phyloP scores from a whole-genome alignment of 2,113 vertebrate species.

The Neoarius graeffei region DNA sequence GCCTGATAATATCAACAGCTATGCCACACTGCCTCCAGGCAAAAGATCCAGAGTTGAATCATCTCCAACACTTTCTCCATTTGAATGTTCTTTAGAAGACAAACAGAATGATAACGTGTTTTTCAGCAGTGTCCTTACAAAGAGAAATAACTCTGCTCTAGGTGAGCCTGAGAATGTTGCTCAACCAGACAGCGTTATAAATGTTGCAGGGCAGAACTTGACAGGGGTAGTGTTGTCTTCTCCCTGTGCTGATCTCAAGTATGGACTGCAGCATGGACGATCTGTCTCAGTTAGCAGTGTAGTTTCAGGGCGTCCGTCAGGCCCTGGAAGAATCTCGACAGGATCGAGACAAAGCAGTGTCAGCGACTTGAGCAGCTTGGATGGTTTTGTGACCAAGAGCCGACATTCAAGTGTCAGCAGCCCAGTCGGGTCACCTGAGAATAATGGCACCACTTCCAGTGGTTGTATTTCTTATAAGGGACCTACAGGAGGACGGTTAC shows the following conservation, averaged over 20 bases:
- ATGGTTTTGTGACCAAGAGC: conserved; percentile 12
- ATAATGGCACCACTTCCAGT: neutral
- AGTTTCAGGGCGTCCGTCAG: conserved; percentile 68
- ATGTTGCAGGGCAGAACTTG: conserved; percentile 43
- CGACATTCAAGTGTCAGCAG: conserved; percentile 22
- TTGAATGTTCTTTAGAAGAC: conserved; percentile 60
- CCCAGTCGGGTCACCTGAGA: neutral
- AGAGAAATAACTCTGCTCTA: conserved; percentile 54
- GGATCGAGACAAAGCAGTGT: conserved; percentile 65
- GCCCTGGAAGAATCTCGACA: conserved; percentile 72
- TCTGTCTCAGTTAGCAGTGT: conserved; percentile 73
- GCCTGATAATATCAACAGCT: conserved; percentile 27
- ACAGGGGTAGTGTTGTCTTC: conserved; percentile 48
- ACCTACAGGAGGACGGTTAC: neutral
- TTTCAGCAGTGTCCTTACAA: conserved; percentile 61
- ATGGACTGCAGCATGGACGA: conserved; percentile 68
- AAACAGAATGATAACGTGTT: conserved; percentile 67
- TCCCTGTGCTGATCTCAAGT: conserved; percentile 72
- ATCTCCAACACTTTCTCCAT: conserved; percentile 63
- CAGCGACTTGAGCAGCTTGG: conserved; percentile 61
- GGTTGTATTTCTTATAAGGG: neutral
- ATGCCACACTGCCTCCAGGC: conserved; percentile 40
- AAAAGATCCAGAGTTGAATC: conserved; percentile 59
- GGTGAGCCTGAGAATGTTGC: conserved; percentile 57
- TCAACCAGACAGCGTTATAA: conserved; percentile 42